Percentiles rank a stretch among this genome's conserved stretches.
Evolutionary conservation across 1,140 invertebrate species (phyloP).

Genomic region (Philopotamus ludificatus): DNA sequence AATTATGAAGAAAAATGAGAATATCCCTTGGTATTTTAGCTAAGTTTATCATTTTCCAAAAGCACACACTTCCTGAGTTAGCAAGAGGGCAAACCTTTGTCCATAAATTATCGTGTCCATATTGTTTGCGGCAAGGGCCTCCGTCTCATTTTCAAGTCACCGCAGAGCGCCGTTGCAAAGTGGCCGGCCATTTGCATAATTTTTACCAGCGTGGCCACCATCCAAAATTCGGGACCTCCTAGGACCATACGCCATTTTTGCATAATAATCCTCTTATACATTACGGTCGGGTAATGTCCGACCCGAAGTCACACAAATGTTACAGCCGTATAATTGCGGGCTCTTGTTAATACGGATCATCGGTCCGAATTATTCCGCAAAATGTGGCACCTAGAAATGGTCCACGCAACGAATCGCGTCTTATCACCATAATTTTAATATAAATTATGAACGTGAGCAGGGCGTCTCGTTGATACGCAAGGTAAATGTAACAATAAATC

Average conservation of each 20-base stretch:
- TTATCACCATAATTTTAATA: no score
- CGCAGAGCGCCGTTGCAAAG: neutral
- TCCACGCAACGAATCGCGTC: no score
- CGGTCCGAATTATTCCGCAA: conserved; percentile 15
- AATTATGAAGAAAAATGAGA: no score
- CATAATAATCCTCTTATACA: conserved; percentile 27
- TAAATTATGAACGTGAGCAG: no score
- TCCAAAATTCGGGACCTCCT: conserved; percentile 1
- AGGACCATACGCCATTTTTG: conserved; percentile 14
- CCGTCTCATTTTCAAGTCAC: conserved; percentile 5
- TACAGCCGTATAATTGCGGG: conserved; percentile 19
- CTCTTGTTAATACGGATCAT: conserved; percentile 18
- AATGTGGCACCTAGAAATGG: no score
- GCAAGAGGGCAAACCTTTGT: no score
- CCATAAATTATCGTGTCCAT: neutral
- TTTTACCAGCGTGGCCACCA: conserved; percentile 11
- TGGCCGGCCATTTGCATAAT: conserved; percentile 21
- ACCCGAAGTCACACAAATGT: conserved; percentile 27
- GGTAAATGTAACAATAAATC: no score
- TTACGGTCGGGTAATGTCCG: conserved; percentile 18
- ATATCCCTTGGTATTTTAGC: no score
- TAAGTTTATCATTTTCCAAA: no score
- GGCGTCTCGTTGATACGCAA: no score
- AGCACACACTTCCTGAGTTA: no score
- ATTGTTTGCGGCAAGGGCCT: neutral